Percentiles rank a stretch among this genome's conserved stretches.
phyloP scores from a whole-genome alignment of 2,797 vertebrate genomes.

The Dermochelys coriacea region DNA sequence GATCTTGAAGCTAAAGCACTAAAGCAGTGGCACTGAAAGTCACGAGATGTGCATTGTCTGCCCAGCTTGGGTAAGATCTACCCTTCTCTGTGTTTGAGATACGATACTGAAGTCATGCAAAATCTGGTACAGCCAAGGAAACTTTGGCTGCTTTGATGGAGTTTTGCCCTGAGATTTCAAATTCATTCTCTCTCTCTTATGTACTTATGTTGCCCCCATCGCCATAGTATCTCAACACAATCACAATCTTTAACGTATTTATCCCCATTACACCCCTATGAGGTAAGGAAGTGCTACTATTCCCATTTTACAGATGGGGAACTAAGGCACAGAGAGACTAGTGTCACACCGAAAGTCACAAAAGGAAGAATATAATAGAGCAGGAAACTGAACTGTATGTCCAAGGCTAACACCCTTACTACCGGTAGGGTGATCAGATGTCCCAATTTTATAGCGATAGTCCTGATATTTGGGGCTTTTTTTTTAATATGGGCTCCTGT shows the following conservation, averaged over 20 bases:
- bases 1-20: conserved; percentile 24
- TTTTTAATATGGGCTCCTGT: too few relatives aligned
- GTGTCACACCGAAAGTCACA: background rate
- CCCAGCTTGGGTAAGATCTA: background rate
- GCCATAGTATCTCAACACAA: background rate
- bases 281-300: background rate
- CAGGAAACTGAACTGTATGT: background rate
- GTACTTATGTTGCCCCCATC: background rate
- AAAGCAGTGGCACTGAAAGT: conserved; percentile 30
- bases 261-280: background rate
- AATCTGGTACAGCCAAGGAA: background rate
- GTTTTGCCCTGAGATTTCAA: background rate
- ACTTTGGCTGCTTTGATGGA: background rate
- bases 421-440: too few relatives aligned
- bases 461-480: too few relatives aligned
- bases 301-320: background rate
- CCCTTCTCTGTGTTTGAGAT: background rate
- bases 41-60: background rate
- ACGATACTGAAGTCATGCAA: background rate
- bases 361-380: background rate
- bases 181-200: background rate
- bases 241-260: background rate
- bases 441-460: too few relatives aligned
- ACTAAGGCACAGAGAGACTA: background rate
- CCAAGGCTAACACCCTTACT: background rate